Percentiles rank a stretch among this genome's conserved stretches.
Conservation (phyloP, 2,113 vertebrate genomes). For the Lontra canadensis region DNA sequence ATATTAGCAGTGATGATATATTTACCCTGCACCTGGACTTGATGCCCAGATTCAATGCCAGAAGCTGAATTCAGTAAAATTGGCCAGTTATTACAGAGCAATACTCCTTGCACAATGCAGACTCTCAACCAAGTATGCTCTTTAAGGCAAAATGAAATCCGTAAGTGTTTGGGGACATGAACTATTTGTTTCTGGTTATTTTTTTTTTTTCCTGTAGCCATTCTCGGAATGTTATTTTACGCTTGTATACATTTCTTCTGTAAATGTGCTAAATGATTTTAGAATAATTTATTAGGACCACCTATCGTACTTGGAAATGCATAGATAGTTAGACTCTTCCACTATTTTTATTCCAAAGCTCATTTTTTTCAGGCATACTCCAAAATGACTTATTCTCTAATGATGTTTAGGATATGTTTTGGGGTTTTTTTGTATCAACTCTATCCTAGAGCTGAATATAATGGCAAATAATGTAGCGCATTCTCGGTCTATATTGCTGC, state of each 20-base stretch:
- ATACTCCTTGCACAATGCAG: constrained; percentile 23
- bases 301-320: constrained; percentile 12
- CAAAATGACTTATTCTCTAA: constrained; percentile 47
- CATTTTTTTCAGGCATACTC: constrained; percentile 43
- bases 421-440: neutral
- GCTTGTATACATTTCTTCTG: constrained; percentile 58
- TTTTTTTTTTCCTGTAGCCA: constrained; percentile 59
- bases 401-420: constrained; percentile 38
- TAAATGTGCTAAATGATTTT: constrained; percentile 71
- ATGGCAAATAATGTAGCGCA: constrained; percentile 49
- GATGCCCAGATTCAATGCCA: constrained; percentile 53
- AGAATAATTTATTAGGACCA: constrained; percentile 57
- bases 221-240: constrained; percentile 69
- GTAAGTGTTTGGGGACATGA: constrained; percentile 40
- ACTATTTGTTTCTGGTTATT: constrained; percentile 3
- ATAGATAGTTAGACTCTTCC: neutral
- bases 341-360: constrained; percentile 41
- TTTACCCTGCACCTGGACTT: constrained; percentile 44
- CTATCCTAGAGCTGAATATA: constrained; percentile 22
- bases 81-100: constrained; percentile 53
- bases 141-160: constrained; percentile 72
- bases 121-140: constrained; percentile 1
- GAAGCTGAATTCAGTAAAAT: constrained; percentile 77
- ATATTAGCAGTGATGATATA: neutral
- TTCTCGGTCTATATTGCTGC: constrained; percentile 69